Evolutionary conservation across 2,888 invertebrate species (phyloP), one percentile per base, ranked within the genome.

Genomic region (Aphodius sticticus): DNA sequence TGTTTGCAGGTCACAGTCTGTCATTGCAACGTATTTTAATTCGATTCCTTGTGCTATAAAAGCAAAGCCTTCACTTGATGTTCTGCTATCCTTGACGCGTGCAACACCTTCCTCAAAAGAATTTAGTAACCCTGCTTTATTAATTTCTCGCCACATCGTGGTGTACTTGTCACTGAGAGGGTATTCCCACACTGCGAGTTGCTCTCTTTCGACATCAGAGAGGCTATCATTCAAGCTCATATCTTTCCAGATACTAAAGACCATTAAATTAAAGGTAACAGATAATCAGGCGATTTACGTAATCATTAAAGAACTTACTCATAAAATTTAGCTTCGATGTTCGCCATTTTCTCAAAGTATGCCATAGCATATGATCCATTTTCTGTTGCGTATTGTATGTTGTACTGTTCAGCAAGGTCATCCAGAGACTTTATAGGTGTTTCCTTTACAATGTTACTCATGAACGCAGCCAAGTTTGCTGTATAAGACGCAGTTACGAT

Each of bases 401-500:
- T 98, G 90, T 98, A 98, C 76, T 89, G 88, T 69, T 97, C n/a
- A n/a, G n/a, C n/a, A n/a, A n/a, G n/a, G n/a, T n/a, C n/a, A n/a
- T n/a, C n/a, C n/a, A n/a, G n/a, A 0, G 96, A 97, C 86, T 97
- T 97, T 70, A 98, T 96, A 0, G 97, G 97, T 0, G 96, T 96
- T 85, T 98, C 98, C 87, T 98, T 91, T 16, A 98, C 93, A 0
- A 97, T 98, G 0, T 97, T 96, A 0, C 99, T 99, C 79, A 99
- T 91, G 88, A 99, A 99, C 0, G 99, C 99, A 1, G 99, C 99
- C 86, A 99, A 91, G 89, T 99, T 99, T 0, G 99, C 99, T 0
- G 99, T 99, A 89, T 99, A 99, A 0, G 98, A 98, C 2, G 99
- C 99, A 87, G 99, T 99, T 83, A 99, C 98, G 87, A 99, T 99